A percentile compares a stretch with the other conserved stretches of the same genome.
phyloP scores from a whole-genome alignment of 2,888 invertebrate genomes.

The Pyrgus malvae region DNA sequence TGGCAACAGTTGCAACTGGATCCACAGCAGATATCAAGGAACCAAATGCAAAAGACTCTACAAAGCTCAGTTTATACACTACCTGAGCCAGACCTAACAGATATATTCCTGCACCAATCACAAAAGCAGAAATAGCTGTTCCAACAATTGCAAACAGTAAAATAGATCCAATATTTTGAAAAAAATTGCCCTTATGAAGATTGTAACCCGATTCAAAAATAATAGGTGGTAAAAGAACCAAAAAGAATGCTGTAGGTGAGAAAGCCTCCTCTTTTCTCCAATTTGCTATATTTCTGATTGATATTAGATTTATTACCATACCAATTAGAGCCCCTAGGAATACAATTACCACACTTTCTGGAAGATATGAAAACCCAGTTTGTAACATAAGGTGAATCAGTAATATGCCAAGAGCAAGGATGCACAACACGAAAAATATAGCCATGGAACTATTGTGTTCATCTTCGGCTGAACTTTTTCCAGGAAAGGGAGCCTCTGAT shows the following conservation, averaged over 20 bases:
- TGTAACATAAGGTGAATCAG: conserved; percentile 97
- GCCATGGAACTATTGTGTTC: conserved; percentile 98
- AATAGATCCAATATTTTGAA: conserved; percentile 99
- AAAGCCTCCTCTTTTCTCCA: conserved; percentile 99
- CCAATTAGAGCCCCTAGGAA: conserved; percentile 97
- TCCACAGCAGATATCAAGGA: conserved; percentile 99
- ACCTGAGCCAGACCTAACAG: conserved; percentile 95
- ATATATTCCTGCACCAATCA: conserved; percentile 98
- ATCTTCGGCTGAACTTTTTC: conserved; percentile 95
- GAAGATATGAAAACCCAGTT: conserved; percentile 97
- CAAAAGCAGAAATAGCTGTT: conserved; percentile 97
- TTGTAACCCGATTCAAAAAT: conserved; percentile 99
- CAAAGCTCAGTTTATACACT: conserved; percentile 95
- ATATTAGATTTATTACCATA: conserved; percentile 93
- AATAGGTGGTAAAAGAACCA: conserved; percentile 97
- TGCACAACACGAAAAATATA: conserved; percentile 98
- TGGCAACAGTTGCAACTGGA: conserved; percentile 99
- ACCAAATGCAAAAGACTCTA: conserved; percentile 99
- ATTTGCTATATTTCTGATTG: conserved; percentile 93
- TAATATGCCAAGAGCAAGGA: conserved; percentile 96
- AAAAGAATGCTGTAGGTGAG: conserved; percentile 98
- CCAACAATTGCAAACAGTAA: conserved; percentile 98
- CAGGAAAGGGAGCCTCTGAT: conserved; percentile 90
- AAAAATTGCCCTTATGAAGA: conserved; percentile 97
- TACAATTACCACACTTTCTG: conserved; percentile 98